Conservation (phyloP, 2,888 invertebrate genomes). For the Dinocampus coccinellae region DNA sequence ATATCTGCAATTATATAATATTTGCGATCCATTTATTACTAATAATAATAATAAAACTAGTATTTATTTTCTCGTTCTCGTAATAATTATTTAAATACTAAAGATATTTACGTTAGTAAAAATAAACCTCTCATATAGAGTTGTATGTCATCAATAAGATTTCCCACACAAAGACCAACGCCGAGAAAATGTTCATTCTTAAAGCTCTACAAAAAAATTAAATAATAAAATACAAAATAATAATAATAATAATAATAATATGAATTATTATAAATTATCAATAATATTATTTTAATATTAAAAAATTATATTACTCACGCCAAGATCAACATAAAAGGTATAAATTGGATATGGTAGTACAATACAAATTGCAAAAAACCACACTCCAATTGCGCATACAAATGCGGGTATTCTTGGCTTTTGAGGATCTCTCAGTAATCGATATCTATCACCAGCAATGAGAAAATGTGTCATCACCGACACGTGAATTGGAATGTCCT, state of each 20-base stretch:
- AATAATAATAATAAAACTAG: not conserved
- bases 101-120: constrained; percentile 75
- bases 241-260: not conserved
- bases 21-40: not conserved
- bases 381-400: constrained; percentile 78
- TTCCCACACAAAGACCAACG: constrained; percentile 76
- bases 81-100: not conserved
- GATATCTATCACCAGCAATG: constrained; percentile 78
- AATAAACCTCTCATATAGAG: constrained; percentile 77
- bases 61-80: not conserved
- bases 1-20: constrained; percentile 68
- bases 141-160: constrained; percentile 77
- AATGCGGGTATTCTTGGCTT: constrained; percentile 77
- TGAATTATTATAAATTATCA: not conserved
- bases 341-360: constrained; percentile 82
- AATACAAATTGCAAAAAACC: constrained; percentile 79
- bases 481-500: constrained; percentile 80
- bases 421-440: constrained; percentile 76
- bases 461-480: constrained; percentile 79
- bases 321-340: constrained; percentile 79
- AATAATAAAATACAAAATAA: not conserved
- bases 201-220: constrained; percentile 69
- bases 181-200: constrained; percentile 71
- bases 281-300: not conserved
- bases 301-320: constrained; percentile 69